Evolutionary conservation across 2,113 vertebrate genomes (phyloP), one percentile per base, ranked within the genome.

Genomic region (Rhinichthys klamathensis): DNA sequence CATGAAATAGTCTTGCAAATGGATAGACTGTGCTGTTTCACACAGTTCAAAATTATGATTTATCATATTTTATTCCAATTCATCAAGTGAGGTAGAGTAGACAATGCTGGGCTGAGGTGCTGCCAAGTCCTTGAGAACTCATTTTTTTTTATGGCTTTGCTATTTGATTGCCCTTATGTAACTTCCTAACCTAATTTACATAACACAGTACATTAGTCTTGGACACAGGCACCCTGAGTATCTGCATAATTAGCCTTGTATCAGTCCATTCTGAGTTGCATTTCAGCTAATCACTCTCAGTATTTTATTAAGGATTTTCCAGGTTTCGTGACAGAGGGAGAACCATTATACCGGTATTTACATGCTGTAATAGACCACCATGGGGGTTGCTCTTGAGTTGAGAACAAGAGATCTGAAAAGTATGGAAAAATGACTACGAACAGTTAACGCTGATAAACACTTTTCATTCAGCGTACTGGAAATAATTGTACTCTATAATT

Each of bases 211-310:
- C 84, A 88, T 90, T 92, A 91, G 87, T 92, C 86, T 91, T 35
- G 84, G 89, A 87, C 89, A 82, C 70, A 85, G 82, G 74, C 88
- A 84, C 91, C 91, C 85, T 61, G 84, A 85, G 83, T 91, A 91
- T 90, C 88, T 87, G 84, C 83, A 90, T 92, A 92, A 94, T 94
- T 94, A 92, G 91, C 77, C 86, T 88, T 89, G 49, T 67, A 92
- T 89, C 88, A 89, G 91, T 90, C 87, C 88, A 46, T 81, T 85
- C 65, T 38, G 41, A 54, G 54, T 61, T 75, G 38, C 46, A 51
- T 70, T 73, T 72, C 56, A 80, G 76, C 76, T 80, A 85, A 84
- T 69, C 75, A 80, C 65, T 85, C n/a, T 46, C 4, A 32, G 78
- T 30, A 69, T 25, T 51, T 58, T 25, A 30, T 78, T 30, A 76